Evolutionary conservation across 1,140 invertebrate species (phyloP).

Genomic region (Drosophila sechellia): DNA sequence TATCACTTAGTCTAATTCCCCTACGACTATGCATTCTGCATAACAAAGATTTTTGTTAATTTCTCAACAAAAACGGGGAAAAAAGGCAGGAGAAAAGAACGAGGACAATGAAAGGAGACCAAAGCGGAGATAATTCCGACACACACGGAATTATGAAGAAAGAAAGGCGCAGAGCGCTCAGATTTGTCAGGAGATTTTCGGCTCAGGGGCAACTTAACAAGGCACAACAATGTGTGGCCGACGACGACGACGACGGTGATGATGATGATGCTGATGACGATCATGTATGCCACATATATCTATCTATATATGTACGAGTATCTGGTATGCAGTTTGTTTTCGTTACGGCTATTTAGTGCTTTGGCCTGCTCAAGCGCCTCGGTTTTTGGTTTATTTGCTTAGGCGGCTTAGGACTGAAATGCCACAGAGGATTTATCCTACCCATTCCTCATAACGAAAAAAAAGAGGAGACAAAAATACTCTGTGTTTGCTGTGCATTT

Average conservation of each 20-base stretch:
- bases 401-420: slow-evolving; percentile 57
- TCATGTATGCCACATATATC: neutral
- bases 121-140: slow-evolving; percentile 40
- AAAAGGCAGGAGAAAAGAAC: neutral
- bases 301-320: slow-evolving; percentile 10
- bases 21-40: slow-evolving; percentile 24
- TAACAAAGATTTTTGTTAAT: slow-evolving; percentile 43
- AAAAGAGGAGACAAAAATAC: slow-evolving; percentile 1
- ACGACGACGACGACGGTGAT: slow-evolving; percentile 13
- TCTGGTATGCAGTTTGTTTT: slow-evolving; percentile 50
- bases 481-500: slow-evolving; percentile 55
- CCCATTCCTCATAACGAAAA: neutral
- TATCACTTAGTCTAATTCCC: slow-evolving; percentile 19
- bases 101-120: slow-evolving; percentile 24
- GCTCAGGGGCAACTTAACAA: slow-evolving; percentile 43
- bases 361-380: slow-evolving; percentile 59
- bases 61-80: slow-evolving; percentile 7
- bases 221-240: slow-evolving; percentile 45
- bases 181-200: slow-evolving; percentile 47
- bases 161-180: slow-evolving; percentile 26
- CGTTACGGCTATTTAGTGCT: slow-evolving; percentile 66
- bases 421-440: slow-evolving; percentile 41
- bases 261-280: slow-evolving; percentile 8
- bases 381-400: slow-evolving; percentile 68
- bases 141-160: slow-evolving; percentile 44